Evolutionary conservation across 1,140 invertebrate species (phyloP), one percentile per base, ranked within the genome.

Genomic region (Trissolcus basalis): DNA sequence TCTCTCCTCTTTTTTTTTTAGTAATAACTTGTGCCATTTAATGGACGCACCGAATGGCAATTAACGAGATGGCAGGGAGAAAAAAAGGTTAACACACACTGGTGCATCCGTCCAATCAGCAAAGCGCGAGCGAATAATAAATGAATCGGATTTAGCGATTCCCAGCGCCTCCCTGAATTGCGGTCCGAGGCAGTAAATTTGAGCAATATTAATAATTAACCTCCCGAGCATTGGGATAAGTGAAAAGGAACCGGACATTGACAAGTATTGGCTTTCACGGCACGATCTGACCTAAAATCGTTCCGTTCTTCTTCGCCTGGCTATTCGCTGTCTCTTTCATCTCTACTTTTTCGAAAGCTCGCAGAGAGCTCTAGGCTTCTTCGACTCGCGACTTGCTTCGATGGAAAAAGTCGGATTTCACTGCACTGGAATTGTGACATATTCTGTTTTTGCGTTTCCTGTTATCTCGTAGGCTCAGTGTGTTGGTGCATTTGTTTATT

Each of bases 271-370:
- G 82, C 82, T 87, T 87, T 87, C 86, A 80, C 81, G 54, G 81
- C 86, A 87, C 85, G 86, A 86, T 85, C 74, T 87, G 85, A 86
- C 85, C 85, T 87, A 86, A 87, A 87, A 87, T 78, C 80, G 74
- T 55, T 63, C 60, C 56, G 77, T 80, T 79, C 69, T 81, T 79
- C 72, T 79, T 75, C 64, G 65, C 72, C 71, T 56, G 51, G 76
- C 51, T 61, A 48, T 53, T 67, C 61, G 56, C 59, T 78, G 68
- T 64, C 44, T 63, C 61, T 70, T 69, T 65, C 59, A 77, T 79
- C 19, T 27, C 45, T 69, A 68, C 79, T 75, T 79, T 67, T 79
- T 68, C 77, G 73, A 76, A 69, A 70, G 73, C 54, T 67, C 55
- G 41, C 12, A 12, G 6, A 27, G 6, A 6, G 6, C 19, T 10